Base-by-base conservation (phyloP, 2,113 vertebrate species). In the Thunnus thynnus region DNA sequence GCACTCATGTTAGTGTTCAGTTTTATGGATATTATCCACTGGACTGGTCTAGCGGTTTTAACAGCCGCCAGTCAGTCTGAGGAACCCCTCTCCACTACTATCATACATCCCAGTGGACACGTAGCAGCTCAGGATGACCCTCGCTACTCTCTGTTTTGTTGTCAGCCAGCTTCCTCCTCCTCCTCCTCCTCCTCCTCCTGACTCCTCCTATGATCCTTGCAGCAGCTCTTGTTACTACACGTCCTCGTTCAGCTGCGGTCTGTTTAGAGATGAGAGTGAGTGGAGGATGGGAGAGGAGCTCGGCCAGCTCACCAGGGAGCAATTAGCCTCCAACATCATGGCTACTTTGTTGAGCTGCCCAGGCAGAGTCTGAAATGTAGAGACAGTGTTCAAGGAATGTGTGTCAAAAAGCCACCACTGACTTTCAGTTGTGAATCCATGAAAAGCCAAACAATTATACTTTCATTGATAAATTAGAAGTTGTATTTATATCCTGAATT, bases 261-360 rank as follows among this genome's bases (percentile, higher is more conserved):
- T 65, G 20, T 78, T 76, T 7, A 71, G 63, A 85, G 67, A 84
- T 63, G 60, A 82, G 86, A 85, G 79, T 7, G 51, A 67, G 57
- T 66, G 69, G 79, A 88, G 75, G 78, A 85, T 80, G 78, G 84
- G 67, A 78, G 84, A 55, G 52, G 58, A 68, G 86, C 36, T 77
- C 25, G 32, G 61, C 69, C 72, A 64, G 69, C 72, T 83, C 83
- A 67, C 84, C 22, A 2, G 88, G 85, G 85, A 91, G 78, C 90
- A 91, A 91, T 94, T 92, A 91, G 80, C 78, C 63, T 73, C 44
- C 61, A 60, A 77, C 82, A 81, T 85, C 68, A 73, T 62, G 67
- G 84, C 57, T 71, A 30, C 78, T 82, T 83, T 91, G 79, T 90
- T 72, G 69, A 87, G 72, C 83, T 62, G 30, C 74, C 63, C 50